Evolutionary conservation across 2,888 invertebrate species (phyloP), one percentile per base, ranked within the genome.

Genomic region (Elmis aenea): DNA sequence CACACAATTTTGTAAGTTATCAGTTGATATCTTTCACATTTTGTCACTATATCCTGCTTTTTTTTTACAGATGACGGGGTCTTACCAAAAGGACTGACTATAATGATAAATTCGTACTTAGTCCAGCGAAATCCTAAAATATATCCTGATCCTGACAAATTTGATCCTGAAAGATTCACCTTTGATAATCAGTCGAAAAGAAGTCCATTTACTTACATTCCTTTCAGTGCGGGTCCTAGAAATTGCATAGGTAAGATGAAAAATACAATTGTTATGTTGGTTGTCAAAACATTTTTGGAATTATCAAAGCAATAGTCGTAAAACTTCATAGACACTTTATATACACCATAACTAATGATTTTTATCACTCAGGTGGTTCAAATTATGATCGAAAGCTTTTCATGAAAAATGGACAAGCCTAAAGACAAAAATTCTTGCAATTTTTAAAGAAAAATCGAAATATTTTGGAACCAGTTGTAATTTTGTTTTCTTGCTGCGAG

Each of bases 211-310:
- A 69, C 68, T 14, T 79, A 72, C 63, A 52, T 81, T 1, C 73
- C 77, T 1, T 81, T 81, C 37, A 80, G 79, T 48, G 80, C 79
- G 4, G 81, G 81, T 0, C 76, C 77, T 0, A 71, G 80, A 26
- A 81, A 80, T 52, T 79, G 79, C 46, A 74, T 79, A 40, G 74
- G 73, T 73, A 32, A 15, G n/a, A 29, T 6, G 9, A 14, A 28
- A 11, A n/a, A n/a, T n/a, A n/a, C 14, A 3, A 8, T 11, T 11
- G 11, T 11, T 10, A 5, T 3, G 8, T 25, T 25, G 2, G 25
- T 13, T 8, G 37, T 59, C 4, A 8, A 42, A 1, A n/a, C n/a
- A n/a, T n/a, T n/a, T n/a, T n/a, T n/a, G n/a, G n/a, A n/a, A n/a
- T n/a, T n/a, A n/a, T n/a, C n/a, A n/a, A n/a, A n/a, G n/a, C n/a